phyloP scores from a whole-genome alignment of 2,113 vertebrate genomes.

The Seriola aureovittata region DNA sequence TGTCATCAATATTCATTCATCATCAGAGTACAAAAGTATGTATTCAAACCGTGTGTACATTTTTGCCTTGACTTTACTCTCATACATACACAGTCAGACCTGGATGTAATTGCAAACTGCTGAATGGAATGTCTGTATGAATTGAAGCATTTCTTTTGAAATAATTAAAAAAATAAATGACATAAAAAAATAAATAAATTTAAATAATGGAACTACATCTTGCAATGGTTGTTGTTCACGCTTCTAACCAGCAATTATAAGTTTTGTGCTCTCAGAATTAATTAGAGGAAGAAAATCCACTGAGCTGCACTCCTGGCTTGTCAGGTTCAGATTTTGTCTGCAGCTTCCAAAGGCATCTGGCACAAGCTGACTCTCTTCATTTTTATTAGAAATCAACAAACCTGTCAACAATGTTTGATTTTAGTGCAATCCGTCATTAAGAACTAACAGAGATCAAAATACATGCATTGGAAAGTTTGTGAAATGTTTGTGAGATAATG shows the following conservation, averaged over 20 bases:
- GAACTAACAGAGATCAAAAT: background rate
- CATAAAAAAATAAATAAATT: background rate
- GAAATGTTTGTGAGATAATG: background rate
- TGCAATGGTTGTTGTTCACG: background rate
- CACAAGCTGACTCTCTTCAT: background rate
- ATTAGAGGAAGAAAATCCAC: background rate
- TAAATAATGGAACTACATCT: slow-evolving; percentile 1
- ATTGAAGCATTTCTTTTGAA: background rate
- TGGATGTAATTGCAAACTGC: background rate
- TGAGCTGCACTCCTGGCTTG: background rate
- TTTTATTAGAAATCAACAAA: slow-evolving; percentile 17
- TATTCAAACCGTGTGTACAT: background rate
- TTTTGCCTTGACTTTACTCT: background rate
- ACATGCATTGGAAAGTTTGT: background rate
- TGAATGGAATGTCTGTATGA: background rate
- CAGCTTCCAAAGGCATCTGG: slow-evolving; percentile 16
- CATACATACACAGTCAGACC: rapidly evolving
- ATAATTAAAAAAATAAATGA: too few species aligned
- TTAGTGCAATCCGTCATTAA: background rate
- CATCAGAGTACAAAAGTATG: background rate
- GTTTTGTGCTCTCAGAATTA: background rate
- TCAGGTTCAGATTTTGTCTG: background rate
- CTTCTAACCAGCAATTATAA: slow-evolving; percentile 18
- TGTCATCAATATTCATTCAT: background rate
- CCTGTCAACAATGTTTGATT: slow-evolving; percentile 9